Base-by-base conservation (phyloP, 1,140 invertebrate genomes). In the Cryptotermes secundus region DNA sequence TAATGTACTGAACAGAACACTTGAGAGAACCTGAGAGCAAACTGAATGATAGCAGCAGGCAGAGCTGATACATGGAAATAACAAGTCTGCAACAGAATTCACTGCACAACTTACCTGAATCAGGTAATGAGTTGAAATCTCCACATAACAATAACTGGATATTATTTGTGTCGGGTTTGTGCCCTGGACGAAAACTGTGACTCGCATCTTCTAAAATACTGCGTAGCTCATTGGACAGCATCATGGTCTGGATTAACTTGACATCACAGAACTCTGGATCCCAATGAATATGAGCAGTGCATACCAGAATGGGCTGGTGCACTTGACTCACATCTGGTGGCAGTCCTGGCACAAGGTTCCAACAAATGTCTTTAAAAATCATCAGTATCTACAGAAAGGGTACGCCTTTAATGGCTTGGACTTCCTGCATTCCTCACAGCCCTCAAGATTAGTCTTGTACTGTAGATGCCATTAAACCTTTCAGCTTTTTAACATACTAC, bases 171-270 rank as follows among this genome's bases (percentile, higher is more conserved):
- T 96, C 94, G 42, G 92, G 91, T 87, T 94, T 93, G 87, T 93
- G 92, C 31, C 91, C 91, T 84, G 92, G 91, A 86, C 92, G 89
- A 87, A 95, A 94, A 65, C 91, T 88, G 14, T 88, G 87, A 59
- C 88, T 88, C 72, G 95, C 94, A 89, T 97, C 95, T 87, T 97
- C 96, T 81, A 96, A 91, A 86, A 97, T 97, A 80, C 92, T 92
- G 87, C 95, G 94, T 84, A 97, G 90, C 90, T 99, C 98, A 89
- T 98, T 96, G 90, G 97, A 96, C 85, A 99, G 91, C 98, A 99
- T 99, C 97, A 99, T 99, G 26, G 97, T 99, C 90, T 99, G 99
- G 86, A 99, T 99, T 2, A 99, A 92, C 91, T 99, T 99, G n/a
- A 99, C 99, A 90, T 99, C 99, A 88, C 98, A 99, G 89, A 96